These are phyloP conservation scores for Centropyge bicolor DNA, from an alignment of 2,797 vertebrate genomes.

Conservation along the genomic window DNA sequence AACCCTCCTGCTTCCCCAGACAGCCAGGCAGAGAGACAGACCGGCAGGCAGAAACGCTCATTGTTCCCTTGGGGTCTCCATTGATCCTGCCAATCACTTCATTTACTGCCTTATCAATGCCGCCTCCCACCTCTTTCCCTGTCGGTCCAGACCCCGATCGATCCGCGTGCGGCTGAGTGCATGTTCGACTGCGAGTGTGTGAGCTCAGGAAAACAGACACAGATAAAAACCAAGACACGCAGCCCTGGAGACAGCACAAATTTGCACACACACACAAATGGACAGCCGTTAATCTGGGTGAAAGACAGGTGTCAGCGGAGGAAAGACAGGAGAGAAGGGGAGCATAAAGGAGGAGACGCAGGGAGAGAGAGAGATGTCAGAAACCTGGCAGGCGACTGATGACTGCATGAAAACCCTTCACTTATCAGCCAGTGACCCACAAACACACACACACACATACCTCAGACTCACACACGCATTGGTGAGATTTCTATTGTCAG, in stretches of 20 bases:
- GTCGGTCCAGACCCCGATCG: slow-evolving; percentile 35
- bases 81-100: slow-evolving; percentile 79
- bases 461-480: slow-evolving; percentile 35
- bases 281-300: slow-evolving; percentile 42
- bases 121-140: slow-evolving; percentile 51
- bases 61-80: slow-evolving; percentile 69
- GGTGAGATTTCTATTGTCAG: slow-evolving; percentile 33
- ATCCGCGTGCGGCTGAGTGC: slow-evolving; percentile 43
- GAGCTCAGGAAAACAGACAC: slow-evolving; percentile 25
- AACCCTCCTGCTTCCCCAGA: slow-evolving; percentile 1
- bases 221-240: slow-evolving; percentile 2
- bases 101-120: slow-evolving; percentile 75
- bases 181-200: slow-evolving; percentile 31
- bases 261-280: background rate
- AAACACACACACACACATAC: slow-evolving; percentile 27
- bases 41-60: slow-evolving; percentile 47
- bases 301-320: slow-evolving; percentile 60
- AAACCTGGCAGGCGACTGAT: slow-evolving; percentile 53
- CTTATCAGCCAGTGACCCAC: slow-evolving; percentile 58
- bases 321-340: slow-evolving; percentile 41
- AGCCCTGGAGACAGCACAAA: background rate
- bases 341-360: slow-evolving; percentile 36
- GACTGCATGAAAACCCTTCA: slow-evolving; percentile 55
- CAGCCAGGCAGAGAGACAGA: slow-evolving; percentile 11
- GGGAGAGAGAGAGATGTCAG: slow-evolving; percentile 38